Evolutionary conservation across 1,140 invertebrate species (phyloP), one percentile per base, ranked within the genome.

Genomic region (Linepithema humile): DNA sequence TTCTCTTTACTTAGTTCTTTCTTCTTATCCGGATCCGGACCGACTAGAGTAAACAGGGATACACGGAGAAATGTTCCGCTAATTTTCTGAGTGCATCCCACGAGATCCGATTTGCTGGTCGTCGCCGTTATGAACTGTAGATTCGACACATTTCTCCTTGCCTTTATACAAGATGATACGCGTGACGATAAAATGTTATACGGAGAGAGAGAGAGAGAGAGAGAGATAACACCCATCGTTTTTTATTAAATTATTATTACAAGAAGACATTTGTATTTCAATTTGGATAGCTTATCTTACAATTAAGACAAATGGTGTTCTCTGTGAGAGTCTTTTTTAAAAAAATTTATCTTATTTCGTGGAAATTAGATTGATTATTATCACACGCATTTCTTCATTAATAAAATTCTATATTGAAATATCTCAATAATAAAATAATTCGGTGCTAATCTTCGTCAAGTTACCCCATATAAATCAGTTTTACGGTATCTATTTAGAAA

Each of bases 61-160:
- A 85, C 75, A 85, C 82, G 70, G 35, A 72, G 83, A 89, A 90
- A 89, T 90, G 72, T 88, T 69, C 48, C 80, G 83, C 85, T 92
- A 92, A 92, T 92, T 91, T 88, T 84, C 85, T 74, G 82, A 89
- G 88, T 91, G 85, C 83, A 89, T 72, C 70, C 67, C 32, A 35
- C 45, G 70, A 82, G 32, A 90, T 88, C 53, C 74, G 80, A 91
- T 91, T 91, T 85, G 64, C n/a, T 20, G 26, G 12, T 40, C 35
- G 35, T 29, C 23, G 35, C 35, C 48, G 53, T 82, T 89, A 85
- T 78, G 26, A 90, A 65, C 43, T 77, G 60, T 67, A 78, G 48
- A 85, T 88, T 78, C 78, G 55, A 57, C 60, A 55, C 17, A 38
- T 53, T 5, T 45, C 26, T 23, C 38, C 17, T 45, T 78, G 45